Evolutionary conservation across 2,888 invertebrate genomes (phyloP).

Genomic region (Pyrochroa serraticornis): DNA sequence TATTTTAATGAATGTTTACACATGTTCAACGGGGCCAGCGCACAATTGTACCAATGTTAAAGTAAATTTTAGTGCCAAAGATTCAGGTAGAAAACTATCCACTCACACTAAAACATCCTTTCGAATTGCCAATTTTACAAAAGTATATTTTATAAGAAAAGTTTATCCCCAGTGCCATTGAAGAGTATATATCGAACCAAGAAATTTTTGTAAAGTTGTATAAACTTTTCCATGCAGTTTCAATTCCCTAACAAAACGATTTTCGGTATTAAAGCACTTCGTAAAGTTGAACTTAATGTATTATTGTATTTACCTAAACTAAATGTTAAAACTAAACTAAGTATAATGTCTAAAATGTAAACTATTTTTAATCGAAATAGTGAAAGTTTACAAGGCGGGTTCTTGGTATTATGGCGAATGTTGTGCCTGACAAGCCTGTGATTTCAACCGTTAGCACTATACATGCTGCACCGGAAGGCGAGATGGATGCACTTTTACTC

Average conservation of each 20-base stretch:
- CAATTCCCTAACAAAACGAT: no score
- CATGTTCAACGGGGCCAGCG: conserved; percentile 41
- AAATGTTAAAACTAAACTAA: conserved; percentile 16
- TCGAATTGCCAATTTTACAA: conserved; percentile 24
- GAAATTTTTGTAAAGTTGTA: conserved; percentile 11
- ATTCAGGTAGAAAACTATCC: conserved; percentile 6
- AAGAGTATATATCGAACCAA: conserved; percentile 3
- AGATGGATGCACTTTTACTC: conserved; percentile 80
- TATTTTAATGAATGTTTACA: conserved; percentile 41
- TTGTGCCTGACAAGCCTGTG: conserved; percentile 61
- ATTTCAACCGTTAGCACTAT: conserved; percentile 63
- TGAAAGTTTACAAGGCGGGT: conserved; percentile 18
- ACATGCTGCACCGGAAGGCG: conserved; percentile 67
- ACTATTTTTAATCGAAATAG: conserved; percentile 6
- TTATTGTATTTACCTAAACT: conserved; percentile 2
- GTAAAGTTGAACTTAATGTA: neutral
- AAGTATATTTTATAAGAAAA: conserved; percentile 24
- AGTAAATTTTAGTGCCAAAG: conserved; percentile 26
- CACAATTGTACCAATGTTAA: conserved; percentile 21
- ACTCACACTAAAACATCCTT: conserved; percentile 8
- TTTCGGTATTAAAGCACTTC: no score
- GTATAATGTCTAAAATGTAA: conserved; percentile 19
- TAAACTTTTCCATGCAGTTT: conserved; percentile 14
- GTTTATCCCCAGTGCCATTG: conserved; percentile 25
- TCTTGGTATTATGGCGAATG: conserved; percentile 47